Evolutionary conservation across 2,888 invertebrate genomes (phyloP), one percentile per base, ranked within the genome.

Genomic region (Bedellia somnulentella): DNA sequence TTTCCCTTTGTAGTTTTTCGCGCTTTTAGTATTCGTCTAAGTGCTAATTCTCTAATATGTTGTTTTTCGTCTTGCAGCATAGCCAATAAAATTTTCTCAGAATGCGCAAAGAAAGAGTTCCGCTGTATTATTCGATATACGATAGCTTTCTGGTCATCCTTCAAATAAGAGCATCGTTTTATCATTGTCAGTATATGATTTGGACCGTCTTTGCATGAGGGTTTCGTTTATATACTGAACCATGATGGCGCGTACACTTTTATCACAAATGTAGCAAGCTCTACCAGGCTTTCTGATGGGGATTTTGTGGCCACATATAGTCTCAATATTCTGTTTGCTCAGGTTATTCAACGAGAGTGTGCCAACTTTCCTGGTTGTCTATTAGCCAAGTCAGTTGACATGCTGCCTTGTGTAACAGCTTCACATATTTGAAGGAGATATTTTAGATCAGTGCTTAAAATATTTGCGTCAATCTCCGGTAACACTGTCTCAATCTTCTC

Each of bases 281-380:
- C 8, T 13, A 13, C 5, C 13, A 29, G 17, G 17, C 17, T 24
- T 9, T 24, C 22, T 25, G 25, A 17, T 10, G 26, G 15, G 8
- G 12, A 4, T 5, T 9, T 11, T 8, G 29, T 23, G 9, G 11
- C 12, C n/a, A 23, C 31, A 16, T 15, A 21, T 15, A 31, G 23
- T 27, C 27, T 14, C 17, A 31, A 24, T 21, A 42, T 38, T 3
- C 39, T 30, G 22, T 42, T 43, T 2, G 39, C 41, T 8, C 24
- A 24, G 3, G 41, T 43, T 5, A 43, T 34, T 40, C 40, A 43
- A 25, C 40, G 27, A 2, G 41, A 33, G 31, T 42, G 40, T 1
- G 33, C 26, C 22, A 40, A 33, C 34, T 38, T 38, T 9, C 41
- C 43, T 9, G 39, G 43, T 14, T 33, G 14, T 1, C 29, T 28